Conservation (phyloP, 2,888 invertebrate genomes). For the Meteorus colon region DNA sequence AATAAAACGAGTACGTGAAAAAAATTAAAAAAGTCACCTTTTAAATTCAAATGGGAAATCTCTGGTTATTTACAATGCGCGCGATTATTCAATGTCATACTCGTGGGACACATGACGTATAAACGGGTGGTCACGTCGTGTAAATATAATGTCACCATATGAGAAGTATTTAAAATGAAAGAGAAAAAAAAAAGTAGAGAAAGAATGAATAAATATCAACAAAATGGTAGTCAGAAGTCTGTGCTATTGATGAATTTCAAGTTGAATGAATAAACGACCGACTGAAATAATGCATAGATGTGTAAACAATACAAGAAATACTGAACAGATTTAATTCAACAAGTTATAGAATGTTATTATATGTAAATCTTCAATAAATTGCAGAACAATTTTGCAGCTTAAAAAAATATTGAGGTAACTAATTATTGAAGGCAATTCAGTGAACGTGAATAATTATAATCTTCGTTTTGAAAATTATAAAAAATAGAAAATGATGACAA, state of each 20-base stretch:
- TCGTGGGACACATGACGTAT: neutral
- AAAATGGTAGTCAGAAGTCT: neutral
- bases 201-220: neutral
- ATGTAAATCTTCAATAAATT: no score
- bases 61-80: constrained; percentile 32
- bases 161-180: neutral
- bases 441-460: no score
- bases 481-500: no score
- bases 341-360: no score
- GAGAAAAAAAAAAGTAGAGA: neutral
- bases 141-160: constrained; percentile 3
- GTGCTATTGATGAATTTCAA: neutral
- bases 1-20: neutral
- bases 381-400: no score
- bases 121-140: neutral
- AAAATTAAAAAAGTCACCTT: constrained; percentile 17
- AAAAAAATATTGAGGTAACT: no score
- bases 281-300: neutral
- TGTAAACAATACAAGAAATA: neutral
- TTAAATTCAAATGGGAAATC: constrained; percentile 39
- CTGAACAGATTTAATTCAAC: no score
- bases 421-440: no score
- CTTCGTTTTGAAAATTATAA: no score
- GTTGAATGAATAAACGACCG: neutral
- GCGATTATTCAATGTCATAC: constrained; percentile 40